Evolutionary conservation across 2,888 invertebrate genomes (phyloP).

Genomic region (Sericinus montela): DNA sequence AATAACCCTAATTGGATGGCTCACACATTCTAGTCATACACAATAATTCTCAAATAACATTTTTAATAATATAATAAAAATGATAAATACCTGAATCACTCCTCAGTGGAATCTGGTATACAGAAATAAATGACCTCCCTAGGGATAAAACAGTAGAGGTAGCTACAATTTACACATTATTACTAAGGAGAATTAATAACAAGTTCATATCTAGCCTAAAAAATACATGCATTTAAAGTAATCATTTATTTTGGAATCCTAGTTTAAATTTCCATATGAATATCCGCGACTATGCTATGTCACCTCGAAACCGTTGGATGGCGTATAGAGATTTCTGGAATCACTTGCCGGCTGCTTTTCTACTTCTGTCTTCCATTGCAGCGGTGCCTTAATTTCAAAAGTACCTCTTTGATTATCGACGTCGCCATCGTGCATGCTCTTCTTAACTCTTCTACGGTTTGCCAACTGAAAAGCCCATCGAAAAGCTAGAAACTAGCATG

Average conservation of each 20-base stretch:
- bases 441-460: conserved; percentile 45
- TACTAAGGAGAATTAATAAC: conserved; percentile 51
- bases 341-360: conserved; percentile 28
- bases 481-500: conserved; percentile 63
- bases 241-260: conserved; percentile 34
- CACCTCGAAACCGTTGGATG: conserved; percentile 64
- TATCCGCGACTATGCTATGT: conserved; percentile 64
- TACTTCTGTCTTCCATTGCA: conserved; percentile 39
- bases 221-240: conserved; percentile 61
- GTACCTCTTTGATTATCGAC: conserved; percentile 61
- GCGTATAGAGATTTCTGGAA: conserved; percentile 23
- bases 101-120: conserved; percentile 69
- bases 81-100: conserved; percentile 76
- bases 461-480: conserved; percentile 77
- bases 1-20: conserved; percentile 40
- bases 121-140: conserved; percentile 58
- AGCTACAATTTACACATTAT: conserved; percentile 60
- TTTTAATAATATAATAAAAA: conserved; percentile 49
- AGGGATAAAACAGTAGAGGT: conserved; percentile 54
- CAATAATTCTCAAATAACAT: conserved; percentile 49
- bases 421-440: conserved; percentile 20
- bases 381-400: conserved; percentile 53
- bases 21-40: conserved; percentile 55
- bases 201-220: conserved; percentile 44
- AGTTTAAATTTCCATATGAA: conserved; percentile 38